These are phyloP conservation scores for Caenorhabditis tropicalis DNA, from an alignment of 1,140 invertebrate genomes.

Conservation along the genomic window DNA sequence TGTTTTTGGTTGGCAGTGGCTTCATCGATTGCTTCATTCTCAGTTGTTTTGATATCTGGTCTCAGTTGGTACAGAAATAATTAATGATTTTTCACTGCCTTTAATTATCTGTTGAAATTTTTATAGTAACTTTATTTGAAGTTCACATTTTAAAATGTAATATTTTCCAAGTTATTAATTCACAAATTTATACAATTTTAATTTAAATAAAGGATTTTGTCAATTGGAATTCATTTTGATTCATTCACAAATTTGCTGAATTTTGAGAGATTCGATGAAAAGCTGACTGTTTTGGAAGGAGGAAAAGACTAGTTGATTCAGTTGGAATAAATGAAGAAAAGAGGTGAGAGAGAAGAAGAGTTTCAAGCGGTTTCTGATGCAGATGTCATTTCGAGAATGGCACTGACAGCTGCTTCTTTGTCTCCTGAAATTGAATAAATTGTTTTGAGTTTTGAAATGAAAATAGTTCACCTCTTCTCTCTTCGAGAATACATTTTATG, in stretches of 20 bases:
- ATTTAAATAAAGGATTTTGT: not conserved
- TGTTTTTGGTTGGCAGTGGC: slow-evolving; percentile 3
- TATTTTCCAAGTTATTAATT: not conserved
- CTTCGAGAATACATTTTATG: slow-evolving; percentile 87
- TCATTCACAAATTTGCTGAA: not conserved
- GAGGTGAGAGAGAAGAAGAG: not conserved
- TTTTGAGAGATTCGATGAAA: not conserved
- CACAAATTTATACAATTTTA: not conserved
- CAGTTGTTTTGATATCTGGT: not conserved
- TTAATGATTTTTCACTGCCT: not conserved
- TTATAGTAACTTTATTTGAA: too few species aligned
- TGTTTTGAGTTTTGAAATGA: not conserved
- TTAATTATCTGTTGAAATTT: not conserved
- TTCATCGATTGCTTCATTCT: not conserved
- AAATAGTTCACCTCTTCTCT: slow-evolving; percentile 77
- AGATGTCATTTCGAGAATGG: slow-evolving; percentile 81
- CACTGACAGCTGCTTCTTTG: slow-evolving; percentile 88
- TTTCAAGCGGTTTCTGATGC: not conserved
- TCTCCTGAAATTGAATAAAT: slow-evolving; percentile 75
- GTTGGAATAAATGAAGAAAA: not conserved
- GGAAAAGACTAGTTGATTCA: too few species aligned
- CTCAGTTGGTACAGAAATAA: slow-evolving; percentile 23
- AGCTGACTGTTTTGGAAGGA: not conserved
- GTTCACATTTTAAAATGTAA: not conserved
- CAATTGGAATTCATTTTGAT: not conserved